These are phyloP conservation scores for Echinops telfairi DNA, from an alignment of 2,113 vertebrate genomes.

Conservation along the genomic window DNA sequence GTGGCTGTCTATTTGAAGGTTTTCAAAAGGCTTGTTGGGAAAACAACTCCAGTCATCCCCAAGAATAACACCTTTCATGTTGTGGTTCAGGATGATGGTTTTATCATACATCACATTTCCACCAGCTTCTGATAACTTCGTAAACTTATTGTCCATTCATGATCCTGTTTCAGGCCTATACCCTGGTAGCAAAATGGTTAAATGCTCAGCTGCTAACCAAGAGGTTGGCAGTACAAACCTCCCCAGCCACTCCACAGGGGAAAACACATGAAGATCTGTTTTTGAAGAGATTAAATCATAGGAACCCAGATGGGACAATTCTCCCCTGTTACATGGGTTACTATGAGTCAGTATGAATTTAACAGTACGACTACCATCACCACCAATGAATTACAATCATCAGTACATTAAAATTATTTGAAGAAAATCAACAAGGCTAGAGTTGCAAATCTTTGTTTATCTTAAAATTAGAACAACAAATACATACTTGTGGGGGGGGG, in stretches of 20 bases:
- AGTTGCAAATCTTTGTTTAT: background rate
- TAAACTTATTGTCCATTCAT: background rate
- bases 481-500: background rate
- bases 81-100: background rate
- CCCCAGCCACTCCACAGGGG: background rate
- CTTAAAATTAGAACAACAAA: background rate
- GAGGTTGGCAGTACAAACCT: background rate
- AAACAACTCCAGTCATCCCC: slow-evolving; percentile 21
- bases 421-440: background rate
- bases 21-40: slow-evolving; percentile 15
- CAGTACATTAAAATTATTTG: background rate
- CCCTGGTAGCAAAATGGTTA: background rate
- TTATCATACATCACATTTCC: background rate
- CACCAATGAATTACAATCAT: background rate
- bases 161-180: background rate
- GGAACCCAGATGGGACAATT: background rate
- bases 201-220: background rate
- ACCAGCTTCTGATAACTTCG: background rate
- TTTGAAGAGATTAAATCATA: background rate
- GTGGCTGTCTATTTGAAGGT: background rate
- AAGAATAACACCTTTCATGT: background rate
- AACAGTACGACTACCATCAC: background rate
- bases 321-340: background rate
- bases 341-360: background rate
- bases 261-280: background rate